Evolutionary conservation across 2,797 vertebrate species (phyloP), one percentile per base, ranked within the genome.

Genomic region (Anomalospiza imberbis): DNA sequence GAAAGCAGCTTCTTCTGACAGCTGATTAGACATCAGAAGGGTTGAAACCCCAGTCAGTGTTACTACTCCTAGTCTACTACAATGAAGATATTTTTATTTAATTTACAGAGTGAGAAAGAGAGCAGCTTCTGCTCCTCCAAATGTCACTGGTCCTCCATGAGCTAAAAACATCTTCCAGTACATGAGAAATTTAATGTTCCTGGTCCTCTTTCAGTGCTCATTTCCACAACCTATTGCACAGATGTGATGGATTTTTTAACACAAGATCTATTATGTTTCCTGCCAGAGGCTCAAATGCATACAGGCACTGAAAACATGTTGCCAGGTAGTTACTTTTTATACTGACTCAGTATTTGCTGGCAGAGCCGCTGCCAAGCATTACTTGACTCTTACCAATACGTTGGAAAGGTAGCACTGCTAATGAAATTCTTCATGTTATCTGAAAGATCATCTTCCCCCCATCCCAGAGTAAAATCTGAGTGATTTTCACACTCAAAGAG

Each of bases 311-410:
- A 80, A 67, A 96, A 71, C 78, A 87, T n/a, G 11, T 91, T 87
- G 89, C 92, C 94, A 95, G 89, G 91, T 76, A 96, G 74, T 74
- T 94, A 77, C 74, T 70, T 94, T 94, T 88, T 74, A 76, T 61
- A 82, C 74, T 34, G 63, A 86, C 80, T 83, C 93, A 70, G 58
- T 65, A 70, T 45, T 79, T 84, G 86, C 67, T 6, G 22, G 77
- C 79, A 67, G 79, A 67, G 79, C 25, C 2, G 0, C 78, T 80
- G 85, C 83, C 74, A 82, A 76, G 67, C 67, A 32, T 89, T 72
- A 71, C 44, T 66, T 29, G 74, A 86, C 38, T 67, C 61, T 80
- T 58, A 89, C 55, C 78, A 38, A 78, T 17, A n/a, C 50, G 31
- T 5, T 94, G 71, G 61, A 45, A 85, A 96, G 74, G 67, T 85